phyloP scores from a whole-genome alignment of 2,888 invertebrate genomes.

The Cloeon dipterum region DNA sequence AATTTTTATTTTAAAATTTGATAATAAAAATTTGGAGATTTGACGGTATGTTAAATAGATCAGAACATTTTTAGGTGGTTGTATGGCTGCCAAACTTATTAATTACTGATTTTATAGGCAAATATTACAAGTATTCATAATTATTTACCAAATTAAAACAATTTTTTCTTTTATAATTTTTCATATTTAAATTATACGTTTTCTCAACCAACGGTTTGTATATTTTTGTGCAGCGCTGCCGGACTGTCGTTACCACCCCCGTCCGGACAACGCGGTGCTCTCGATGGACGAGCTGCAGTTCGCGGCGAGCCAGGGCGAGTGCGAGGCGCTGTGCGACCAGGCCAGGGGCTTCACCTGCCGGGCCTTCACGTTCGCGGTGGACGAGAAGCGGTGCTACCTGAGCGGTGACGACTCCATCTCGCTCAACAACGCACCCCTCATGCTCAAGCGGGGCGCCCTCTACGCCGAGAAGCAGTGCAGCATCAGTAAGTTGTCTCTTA shows the following conservation, averaged over 20 bases:
- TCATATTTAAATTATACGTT: neutral
- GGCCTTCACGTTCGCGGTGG: constrained; percentile 17
- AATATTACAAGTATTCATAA: no score
- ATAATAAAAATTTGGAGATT: neutral
- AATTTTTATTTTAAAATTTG: neutral
- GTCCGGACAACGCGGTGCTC: constrained; percentile 16
- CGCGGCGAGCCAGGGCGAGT: constrained; percentile 17
- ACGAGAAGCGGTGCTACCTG: constrained; percentile 18
- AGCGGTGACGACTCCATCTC: constrained; percentile 20
- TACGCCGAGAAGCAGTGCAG: constrained; percentile 20
- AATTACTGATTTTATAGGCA: no score
- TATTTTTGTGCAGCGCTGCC: constrained; percentile 14
- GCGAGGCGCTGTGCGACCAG: constrained; percentile 19
- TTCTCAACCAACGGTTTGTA: neutral
- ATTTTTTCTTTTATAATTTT: neutral
- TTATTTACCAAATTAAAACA: no score
- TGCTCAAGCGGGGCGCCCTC: constrained; percentile 13
- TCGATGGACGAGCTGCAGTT: constrained; percentile 21
- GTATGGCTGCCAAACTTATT: no score
- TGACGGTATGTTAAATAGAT: no score
- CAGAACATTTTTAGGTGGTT: no score
- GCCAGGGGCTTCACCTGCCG: constrained; percentile 19
- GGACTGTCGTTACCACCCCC: constrained; percentile 18
- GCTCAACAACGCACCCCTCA: constrained; percentile 14
- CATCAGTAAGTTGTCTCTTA: constrained; percentile 17